Base-by-base conservation (phyloP, 2,113 vertebrate genomes). In the Elaphurus davidianus region DNA sequence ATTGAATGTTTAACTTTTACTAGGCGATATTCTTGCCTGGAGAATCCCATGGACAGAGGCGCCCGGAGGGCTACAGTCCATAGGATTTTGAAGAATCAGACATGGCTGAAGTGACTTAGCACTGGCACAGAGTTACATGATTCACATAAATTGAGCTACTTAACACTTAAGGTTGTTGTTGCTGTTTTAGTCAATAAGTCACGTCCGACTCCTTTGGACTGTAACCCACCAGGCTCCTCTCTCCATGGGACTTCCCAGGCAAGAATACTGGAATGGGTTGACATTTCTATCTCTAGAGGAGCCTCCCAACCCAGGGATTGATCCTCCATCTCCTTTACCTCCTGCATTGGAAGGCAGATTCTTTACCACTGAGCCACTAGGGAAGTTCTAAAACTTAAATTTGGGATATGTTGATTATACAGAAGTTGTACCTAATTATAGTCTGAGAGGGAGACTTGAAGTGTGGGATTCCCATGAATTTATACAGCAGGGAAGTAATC, bases 51-150 rank as follows among this genome's bases (percentile, higher is more conserved):
- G 64, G n/a, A 12, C 64, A 71, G n/a, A 71, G 64, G n/a, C 11
- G 1, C 64, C 9, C 23, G n/a, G 64, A 71, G n/a, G 9, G 9
- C n/a, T 36, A 36, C 64, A 71, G n/a, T 71, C 64, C 64, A 36
- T 23, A 71, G n/a, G 17, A 36, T 36, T 71, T 9, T 0, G 4
- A 21, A 71, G 64, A 36, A 5, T 71, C 0, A 0, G 9, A 71
- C 19, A 71, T 0, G 2, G 12, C 64, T 36, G n/a, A 71, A 36
- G 17, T 36, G 64, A 71, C 8, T 36, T 36, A 71, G n/a, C 4
- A 23, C 64, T 30, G 36, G 3, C 40, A 64, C 27, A 13, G 60
- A 23, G 6, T 57, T 91, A 52, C 43, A 11, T 28, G 71, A 30
- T 59, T 88, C n/a, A 50, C 3, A 27, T 62, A 83, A 76, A 64